phyloP scores from a whole-genome alignment of 2,113 vertebrate species.

The Crotalus helleri region DNA sequence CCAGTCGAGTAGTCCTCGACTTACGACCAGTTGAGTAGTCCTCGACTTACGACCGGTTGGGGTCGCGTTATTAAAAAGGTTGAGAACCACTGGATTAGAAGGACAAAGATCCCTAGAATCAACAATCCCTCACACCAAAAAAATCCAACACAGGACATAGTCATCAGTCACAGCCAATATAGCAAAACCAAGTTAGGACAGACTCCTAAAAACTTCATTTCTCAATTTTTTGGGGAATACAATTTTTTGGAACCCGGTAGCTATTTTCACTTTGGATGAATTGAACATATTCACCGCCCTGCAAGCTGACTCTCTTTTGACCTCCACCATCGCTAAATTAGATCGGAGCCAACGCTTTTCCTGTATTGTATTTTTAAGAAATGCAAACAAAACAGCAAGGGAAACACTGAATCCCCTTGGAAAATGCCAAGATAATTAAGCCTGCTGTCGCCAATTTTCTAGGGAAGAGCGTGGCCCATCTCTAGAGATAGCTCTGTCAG shows the following conservation, averaged over 20 bases:
- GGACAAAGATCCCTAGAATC: too few species aligned
- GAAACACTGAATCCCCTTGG: neutral
- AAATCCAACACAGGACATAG: too few species aligned
- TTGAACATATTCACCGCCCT: neutral
- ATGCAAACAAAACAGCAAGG: constrained; percentile 8
- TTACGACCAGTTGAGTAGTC: too few species aligned
- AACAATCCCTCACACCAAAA: too few species aligned
- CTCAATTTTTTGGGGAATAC: neutral
- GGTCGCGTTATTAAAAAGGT: too few species aligned
- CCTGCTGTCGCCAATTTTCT: neutral
- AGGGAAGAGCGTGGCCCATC: constrained; percentile 16
- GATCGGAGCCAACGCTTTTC: neutral
- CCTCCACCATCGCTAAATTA: neutral
- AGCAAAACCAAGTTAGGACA: too few species aligned
- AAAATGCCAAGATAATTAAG: constrained; percentile 38
- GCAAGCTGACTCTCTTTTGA: neutral
- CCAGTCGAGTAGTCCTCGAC: too few species aligned
- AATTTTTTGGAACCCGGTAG: neutral
- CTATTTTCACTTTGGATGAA: neutral
- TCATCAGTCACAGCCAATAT: too few species aligned
- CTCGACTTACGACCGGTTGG: too few species aligned
- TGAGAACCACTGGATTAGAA: too few species aligned
- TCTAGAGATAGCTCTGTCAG: constrained; percentile 9
- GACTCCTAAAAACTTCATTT: too few species aligned
- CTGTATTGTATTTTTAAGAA: neutral